Percentiles rank a stretch among this genome's conserved stretches.
Evolutionary conservation across 2,888 invertebrate genomes (phyloP).

Genomic region (Xestia c-nigrum): DNA sequence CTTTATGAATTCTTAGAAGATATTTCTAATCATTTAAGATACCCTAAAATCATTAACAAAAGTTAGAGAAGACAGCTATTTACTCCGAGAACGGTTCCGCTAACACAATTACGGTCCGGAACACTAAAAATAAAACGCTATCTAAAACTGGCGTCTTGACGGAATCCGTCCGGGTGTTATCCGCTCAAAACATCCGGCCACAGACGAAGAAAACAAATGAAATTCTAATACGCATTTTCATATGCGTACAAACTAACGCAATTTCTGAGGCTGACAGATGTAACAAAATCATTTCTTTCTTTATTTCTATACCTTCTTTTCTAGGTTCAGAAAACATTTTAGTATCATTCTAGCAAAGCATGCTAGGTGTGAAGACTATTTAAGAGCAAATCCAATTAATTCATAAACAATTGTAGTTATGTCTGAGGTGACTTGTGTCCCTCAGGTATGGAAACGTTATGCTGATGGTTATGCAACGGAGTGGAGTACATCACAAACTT

Average conservation of each 20-base stretch:
- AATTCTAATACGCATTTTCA: constrained; percentile 18
- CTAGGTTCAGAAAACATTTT: not conserved
- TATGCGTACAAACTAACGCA: not conserved
- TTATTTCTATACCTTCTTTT: not conserved
- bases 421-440: not conserved
- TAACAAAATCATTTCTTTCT: not conserved
- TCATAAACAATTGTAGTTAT: not conserved
- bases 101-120: constrained; percentile 58
- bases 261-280: not conserved
- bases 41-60: constrained; percentile 29
- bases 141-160: constrained; percentile 63
- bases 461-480: not conserved
- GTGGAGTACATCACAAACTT: not conserved
- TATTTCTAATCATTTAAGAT: not conserved
- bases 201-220: constrained; percentile 38
- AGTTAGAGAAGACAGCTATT: constrained; percentile 45
- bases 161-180: constrained; percentile 67
- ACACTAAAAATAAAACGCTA: constrained; percentile 64
- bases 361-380: not conserved
- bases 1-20: not conserved
- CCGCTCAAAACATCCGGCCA: constrained; percentile 72
- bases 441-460: not conserved
- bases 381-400: not conserved
- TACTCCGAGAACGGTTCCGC: constrained; percentile 47
- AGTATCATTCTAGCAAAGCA: not conserved